Base-by-base conservation (phyloP, 2,113 vertebrate genomes). In the Hypomesus transpacificus region DNA sequence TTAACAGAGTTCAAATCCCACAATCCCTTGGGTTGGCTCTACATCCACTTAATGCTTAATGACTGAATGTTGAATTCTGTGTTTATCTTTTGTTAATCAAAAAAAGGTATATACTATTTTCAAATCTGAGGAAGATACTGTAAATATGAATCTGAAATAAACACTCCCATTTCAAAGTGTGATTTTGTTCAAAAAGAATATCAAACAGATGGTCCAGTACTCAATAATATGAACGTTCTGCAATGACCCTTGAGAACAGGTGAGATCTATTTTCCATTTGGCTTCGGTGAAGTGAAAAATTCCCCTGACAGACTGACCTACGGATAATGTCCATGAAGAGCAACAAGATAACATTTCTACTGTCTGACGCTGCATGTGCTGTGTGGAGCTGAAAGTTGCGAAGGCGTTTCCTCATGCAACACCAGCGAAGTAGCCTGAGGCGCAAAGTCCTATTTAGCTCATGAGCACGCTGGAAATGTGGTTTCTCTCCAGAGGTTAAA, bases 231-330 rank as follows among this genome's bases (percentile, higher is more conserved):
- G 39, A 46, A 46, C 1, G 39, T 46, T 46, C 7, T 46, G 39
- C 39, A 11, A 46, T 46, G 39, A 9, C 61, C 20, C 61, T 28
- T 11, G 14, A 54, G 13, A 68, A 16, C 24, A 31, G 51, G 17
- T 34, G 17, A 14, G 26, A 59, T 58, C 1, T 14, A 69, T 34
- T 54, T 69, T 69, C 39, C 67, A 59, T 39, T 16, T 69, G 68
- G 56, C 24, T 18, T 58, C 11, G n/a, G 54, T 69, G 20, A 46
- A n/a, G 68, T 56, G 59, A 20, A 69, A 69, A 8, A 14, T 57
- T 69, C 31, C 31, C 31, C 31, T n/a, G 53, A 59, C 56, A 59
- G 5, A 65, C n/a, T 21, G 21, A 62, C 16, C 1, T 28, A 63
- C 61, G 2, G 28, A 34, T 52, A 17, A 64, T 22, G 4, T 39